Conservation (phyloP, 2,113 vertebrate genomes). For the Holacanthus passer region DNA sequence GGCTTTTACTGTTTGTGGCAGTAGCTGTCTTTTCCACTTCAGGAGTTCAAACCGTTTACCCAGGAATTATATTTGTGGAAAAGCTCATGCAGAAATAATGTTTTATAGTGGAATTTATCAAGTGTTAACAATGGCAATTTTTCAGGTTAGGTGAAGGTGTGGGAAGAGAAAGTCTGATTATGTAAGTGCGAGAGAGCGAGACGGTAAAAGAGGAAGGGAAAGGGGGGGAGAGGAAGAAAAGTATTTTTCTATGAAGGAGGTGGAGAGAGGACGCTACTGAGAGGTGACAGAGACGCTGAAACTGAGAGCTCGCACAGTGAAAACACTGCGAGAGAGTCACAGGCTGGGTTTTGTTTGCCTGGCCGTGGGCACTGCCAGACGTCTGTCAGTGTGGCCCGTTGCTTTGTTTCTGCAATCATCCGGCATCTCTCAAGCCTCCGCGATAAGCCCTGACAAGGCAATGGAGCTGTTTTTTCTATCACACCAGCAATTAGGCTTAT, state of each 20-base stretch:
- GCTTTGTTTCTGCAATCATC: constrained; percentile 76
- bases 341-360: constrained; percentile 70
- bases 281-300: constrained; percentile 50
- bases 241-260: constrained; percentile 26
- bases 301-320: constrained; percentile 39
- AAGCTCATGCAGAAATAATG: constrained; percentile 54
- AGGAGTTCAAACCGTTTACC: constrained; percentile 65
- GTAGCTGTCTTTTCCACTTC: constrained; percentile 68
- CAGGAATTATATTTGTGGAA: constrained; percentile 58
- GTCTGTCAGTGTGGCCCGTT: constrained; percentile 71
- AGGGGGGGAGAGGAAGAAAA: constrained; percentile 29
- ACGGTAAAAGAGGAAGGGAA: constrained; percentile 23
- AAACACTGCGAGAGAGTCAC: constrained; percentile 50
- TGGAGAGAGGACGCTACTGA: constrained; percentile 39
- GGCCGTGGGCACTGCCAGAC: constrained; percentile 68
- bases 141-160: constrained; percentile 38
- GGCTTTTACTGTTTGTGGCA: constrained; percentile 49
- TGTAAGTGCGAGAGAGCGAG: constrained; percentile 12
- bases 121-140: constrained; percentile 58
- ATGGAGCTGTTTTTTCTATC: constrained; percentile 72
- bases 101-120: constrained; percentile 69
- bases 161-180: constrained; percentile 10
- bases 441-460: constrained; percentile 73
- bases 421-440: constrained; percentile 65
- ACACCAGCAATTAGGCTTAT: constrained; percentile 78